Evolutionary conservation across 2,113 vertebrate species (phyloP).

Genomic region (Saguinus midas): DNA sequence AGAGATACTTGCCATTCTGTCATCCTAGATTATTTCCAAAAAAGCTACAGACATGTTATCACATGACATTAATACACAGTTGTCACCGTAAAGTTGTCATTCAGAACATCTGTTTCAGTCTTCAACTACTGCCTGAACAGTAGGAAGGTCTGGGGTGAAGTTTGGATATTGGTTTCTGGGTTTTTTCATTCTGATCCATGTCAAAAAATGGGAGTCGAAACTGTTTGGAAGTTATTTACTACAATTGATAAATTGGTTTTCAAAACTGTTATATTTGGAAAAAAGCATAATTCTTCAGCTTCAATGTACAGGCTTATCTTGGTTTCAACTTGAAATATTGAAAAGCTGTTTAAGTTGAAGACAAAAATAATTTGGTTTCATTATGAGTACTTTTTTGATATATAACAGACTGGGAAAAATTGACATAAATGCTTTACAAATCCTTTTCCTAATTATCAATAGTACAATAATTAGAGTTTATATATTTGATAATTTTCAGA

Average conservation of each 20-base stretch:
- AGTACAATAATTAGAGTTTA: neutral
- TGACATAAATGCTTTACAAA: neutral
- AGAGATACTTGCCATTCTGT: neutral
- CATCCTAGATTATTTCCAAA: neutral
- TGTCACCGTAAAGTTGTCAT: neutral
- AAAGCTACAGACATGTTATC: neutral
- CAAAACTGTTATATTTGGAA: neutral
- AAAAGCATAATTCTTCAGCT: neutral
- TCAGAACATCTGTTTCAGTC: neutral
- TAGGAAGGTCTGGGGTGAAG: neutral
- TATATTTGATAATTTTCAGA: neutral
- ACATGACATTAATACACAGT: neutral
- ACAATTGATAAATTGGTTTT: conserved; percentile 59
- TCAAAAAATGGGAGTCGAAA: neutral
- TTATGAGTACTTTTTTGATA: neutral
- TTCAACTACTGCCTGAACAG: neutral
- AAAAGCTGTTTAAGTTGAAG: neutral
- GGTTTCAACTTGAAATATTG: neutral
- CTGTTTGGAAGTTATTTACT: conserved; percentile 51
- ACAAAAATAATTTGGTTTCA: neutral
- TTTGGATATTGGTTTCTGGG: neutral
- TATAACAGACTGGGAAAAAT: neutral
- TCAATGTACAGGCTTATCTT: neutral
- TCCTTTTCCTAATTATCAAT: neutral
- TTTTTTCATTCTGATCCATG: neutral